Evolutionary conservation across 2,888 invertebrate species (phyloP).

Genomic region (Periphyllus acericola): DNA sequence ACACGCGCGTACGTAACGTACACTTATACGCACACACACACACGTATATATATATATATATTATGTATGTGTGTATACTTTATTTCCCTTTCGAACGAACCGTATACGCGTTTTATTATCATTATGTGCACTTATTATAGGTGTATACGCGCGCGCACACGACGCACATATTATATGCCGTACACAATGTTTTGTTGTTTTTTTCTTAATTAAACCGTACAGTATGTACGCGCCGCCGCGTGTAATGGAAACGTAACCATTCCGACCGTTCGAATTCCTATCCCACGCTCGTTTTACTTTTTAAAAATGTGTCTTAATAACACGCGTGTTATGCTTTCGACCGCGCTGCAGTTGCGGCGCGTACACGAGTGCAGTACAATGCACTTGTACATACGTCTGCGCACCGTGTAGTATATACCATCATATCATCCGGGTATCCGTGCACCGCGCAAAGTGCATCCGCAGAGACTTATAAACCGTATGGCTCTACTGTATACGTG

Average conservation of each 20-base stretch:
- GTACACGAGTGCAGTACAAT: background rate
- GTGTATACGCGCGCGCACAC: background rate
- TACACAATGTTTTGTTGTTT: background rate
- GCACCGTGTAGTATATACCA: background rate
- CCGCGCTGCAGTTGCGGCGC: background rate
- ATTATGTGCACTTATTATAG: background rate
- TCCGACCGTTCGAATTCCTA: constrained; percentile 45
- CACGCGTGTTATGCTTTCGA: background rate
- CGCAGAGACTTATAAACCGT: too few relatives aligned
- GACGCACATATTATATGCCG: background rate
- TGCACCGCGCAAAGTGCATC: background rate
- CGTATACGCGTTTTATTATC: constrained; percentile 3
- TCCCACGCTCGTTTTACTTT: constrained; percentile 37
- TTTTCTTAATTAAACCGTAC: constrained; percentile 46
- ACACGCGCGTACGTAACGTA: too few relatives aligned
- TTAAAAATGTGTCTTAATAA: constrained; percentile 35
- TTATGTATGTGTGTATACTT: background rate
- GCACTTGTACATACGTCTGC: background rate
- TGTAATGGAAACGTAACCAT: background rate
- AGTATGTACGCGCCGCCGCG: background rate
- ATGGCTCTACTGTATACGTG: too few relatives aligned
- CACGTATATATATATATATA: too few relatives aligned
- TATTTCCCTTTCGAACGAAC: background rate
- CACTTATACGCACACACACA: too few relatives aligned
- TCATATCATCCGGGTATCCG: too few relatives aligned